Conservation (phyloP, 2,888 invertebrate genomes). For the Watsonalla binaria region DNA sequence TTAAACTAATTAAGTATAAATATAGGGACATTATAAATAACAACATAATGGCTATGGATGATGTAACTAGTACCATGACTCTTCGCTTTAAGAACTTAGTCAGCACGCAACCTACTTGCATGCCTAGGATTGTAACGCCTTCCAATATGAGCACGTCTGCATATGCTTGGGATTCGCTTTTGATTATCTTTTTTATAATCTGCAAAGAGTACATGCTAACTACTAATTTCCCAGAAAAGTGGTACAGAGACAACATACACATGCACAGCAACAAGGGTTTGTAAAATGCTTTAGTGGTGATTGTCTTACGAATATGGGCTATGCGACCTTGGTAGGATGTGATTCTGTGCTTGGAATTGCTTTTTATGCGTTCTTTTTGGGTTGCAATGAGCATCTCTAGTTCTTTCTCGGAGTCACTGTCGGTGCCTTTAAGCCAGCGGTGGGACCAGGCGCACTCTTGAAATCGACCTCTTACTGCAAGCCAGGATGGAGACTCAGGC, state of each 20-base stretch:
- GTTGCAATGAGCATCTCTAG: neutral
- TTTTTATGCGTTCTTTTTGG: slow-evolving; percentile 17
- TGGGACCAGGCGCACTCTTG: slow-evolving; percentile 23
- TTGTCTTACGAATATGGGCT: slow-evolving; percentile 7
- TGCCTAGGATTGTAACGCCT: slow-evolving; percentile 28
- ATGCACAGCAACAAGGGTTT: slow-evolving; percentile 17
- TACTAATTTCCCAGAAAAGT: slow-evolving; percentile 14
- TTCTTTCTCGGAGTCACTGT: slow-evolving; percentile 8
- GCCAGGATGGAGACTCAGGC: slow-evolving; percentile 29
- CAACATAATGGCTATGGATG: slow-evolving; percentile 23
- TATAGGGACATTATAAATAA: slow-evolving; percentile 33
- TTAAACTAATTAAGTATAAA: slow-evolving; percentile 27
- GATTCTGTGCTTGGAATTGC: slow-evolving; percentile 4
- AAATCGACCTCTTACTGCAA: slow-evolving; percentile 27
- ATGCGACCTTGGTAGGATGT: neutral
- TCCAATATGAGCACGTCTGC: slow-evolving; percentile 33
- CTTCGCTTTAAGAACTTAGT: slow-evolving; percentile 27
- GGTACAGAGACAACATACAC: slow-evolving; percentile 14
- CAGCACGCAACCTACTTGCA: slow-evolving; percentile 32
- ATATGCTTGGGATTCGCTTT: slow-evolving; percentile 23
- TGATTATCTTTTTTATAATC: slow-evolving; percentile 21
- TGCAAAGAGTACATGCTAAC: slow-evolving; percentile 11
- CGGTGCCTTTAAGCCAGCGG: slow-evolving; percentile 27
- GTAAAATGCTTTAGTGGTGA: slow-evolving; percentile 19
- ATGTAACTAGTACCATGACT: slow-evolving; percentile 21